Conservation (phyloP, 2,797 vertebrate genomes). For the Mus caroli region DNA sequence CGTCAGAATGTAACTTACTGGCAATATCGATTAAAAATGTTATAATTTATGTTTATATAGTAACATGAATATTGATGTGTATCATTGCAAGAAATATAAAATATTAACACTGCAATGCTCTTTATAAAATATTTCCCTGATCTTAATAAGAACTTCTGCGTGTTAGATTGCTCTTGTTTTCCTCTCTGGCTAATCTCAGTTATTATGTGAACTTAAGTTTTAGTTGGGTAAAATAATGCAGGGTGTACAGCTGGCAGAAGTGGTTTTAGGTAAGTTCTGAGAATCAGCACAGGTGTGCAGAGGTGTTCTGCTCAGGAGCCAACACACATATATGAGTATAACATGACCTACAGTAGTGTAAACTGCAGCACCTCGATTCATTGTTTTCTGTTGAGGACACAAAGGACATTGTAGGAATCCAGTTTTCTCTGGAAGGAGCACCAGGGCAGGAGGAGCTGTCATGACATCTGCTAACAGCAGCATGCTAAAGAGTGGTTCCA, state of each 20-base stretch:
- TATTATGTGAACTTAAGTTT: conserved; percentile 17
- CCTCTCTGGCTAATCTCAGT: background rate
- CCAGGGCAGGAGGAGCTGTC: background rate
- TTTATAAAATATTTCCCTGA: background rate
- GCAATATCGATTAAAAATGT: conserved; percentile 42
- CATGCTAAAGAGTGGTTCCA: background rate
- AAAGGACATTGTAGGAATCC: background rate
- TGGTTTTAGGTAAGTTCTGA: background rate
- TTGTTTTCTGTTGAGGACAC: background rate
- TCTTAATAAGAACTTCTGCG: background rate
- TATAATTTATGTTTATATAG: conserved; percentile 41
- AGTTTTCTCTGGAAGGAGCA: background rate
- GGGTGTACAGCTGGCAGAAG: background rate
- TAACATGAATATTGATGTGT: background rate
- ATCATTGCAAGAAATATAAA: conserved; percentile 13
- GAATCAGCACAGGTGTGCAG: background rate
- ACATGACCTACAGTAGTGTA: background rate
- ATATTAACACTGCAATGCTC: background rate
- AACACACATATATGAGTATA: background rate
- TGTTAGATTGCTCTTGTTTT: background rate
- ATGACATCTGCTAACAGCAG: background rate
- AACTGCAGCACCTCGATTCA: background rate
- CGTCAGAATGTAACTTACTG: background rate
- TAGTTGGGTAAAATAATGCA: background rate
- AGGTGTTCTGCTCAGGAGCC: background rate